These are phyloP conservation scores for Nibea coibor DNA, from an alignment of 2,113 vertebrate species.

Conservation along the genomic window DNA sequence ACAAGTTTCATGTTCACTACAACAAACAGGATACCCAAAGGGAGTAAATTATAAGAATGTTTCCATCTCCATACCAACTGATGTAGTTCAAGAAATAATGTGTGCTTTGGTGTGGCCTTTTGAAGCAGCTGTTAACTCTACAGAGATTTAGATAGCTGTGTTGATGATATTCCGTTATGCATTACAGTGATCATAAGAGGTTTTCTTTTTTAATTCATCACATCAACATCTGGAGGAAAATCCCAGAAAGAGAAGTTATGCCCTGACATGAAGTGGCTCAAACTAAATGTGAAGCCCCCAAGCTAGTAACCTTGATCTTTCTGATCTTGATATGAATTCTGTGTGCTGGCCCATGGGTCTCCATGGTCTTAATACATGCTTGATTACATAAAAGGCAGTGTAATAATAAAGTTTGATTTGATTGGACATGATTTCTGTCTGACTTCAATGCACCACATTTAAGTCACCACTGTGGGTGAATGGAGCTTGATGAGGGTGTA, in stretches of 20 bases:
- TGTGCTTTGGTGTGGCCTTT: neutral
- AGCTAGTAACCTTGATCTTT: neutral
- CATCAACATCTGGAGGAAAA: neutral
- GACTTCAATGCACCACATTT: constrained; percentile 1
- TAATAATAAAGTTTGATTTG: constrained; percentile 6
- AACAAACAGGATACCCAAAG: neutral
- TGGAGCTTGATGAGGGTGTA: constrained; percentile 28
- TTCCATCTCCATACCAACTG: neutral
- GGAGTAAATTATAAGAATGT: neutral
- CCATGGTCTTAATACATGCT: neutral
- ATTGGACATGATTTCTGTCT: neutral
- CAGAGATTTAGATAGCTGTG: neutral
- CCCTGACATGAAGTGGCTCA: neutral
- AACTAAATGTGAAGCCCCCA: neutral
- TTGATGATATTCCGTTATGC: neutral
- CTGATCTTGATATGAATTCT: neutral
- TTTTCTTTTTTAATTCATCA: neutral
- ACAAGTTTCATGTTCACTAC: neutral
- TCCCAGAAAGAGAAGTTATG: neutral
- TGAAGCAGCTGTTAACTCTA: neutral
- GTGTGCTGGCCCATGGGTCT: neutral
- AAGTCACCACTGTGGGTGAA: constrained; percentile 5
- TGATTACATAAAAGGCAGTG: neutral
- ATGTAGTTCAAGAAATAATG: neutral
- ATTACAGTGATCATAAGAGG: neutral